Conservation (phyloP, 1,140 invertebrate genomes). For the Melipona quadrifasciata region DNA sequence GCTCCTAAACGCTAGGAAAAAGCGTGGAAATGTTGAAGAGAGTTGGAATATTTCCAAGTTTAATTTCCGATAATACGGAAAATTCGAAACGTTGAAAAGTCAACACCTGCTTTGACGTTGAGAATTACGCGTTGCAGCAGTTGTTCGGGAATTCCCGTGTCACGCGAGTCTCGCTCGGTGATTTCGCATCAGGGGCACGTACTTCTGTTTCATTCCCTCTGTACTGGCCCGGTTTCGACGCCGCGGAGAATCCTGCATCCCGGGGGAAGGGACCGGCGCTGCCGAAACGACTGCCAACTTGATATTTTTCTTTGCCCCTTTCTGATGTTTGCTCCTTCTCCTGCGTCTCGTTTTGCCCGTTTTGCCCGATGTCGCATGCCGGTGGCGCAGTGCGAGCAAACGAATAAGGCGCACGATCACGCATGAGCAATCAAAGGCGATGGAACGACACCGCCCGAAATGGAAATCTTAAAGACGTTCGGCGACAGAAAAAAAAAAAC, state of each 20-base stretch:
- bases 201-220: slow-evolving; percentile 9
- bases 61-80: neutral
- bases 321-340: slow-evolving; percentile 44
- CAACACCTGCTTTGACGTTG: neutral
- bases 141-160: neutral
- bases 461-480: slow-evolving; percentile 44
- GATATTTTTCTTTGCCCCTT: slow-evolving; percentile 53
- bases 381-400: slow-evolving; percentile 29
- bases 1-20: neutral
- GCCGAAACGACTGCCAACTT: slow-evolving; percentile 44
- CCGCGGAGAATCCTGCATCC: slow-evolving; percentile 17
- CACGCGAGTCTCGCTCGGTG: slow-evolving; percentile 4
- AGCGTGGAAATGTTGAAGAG: neutral
- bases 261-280: neutral
- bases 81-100: neutral
- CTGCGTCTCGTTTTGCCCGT: slow-evolving; percentile 19
- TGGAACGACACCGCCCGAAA: slow-evolving; percentile 37
- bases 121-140: slow-evolving; percentile 15
- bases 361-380: neutral
- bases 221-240: neutral
- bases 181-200: slow-evolving; percentile 33
- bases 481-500: slow-evolving; percentile 2
- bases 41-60: neutral
- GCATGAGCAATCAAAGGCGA: slow-evolving; percentile 64
- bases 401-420: slow-evolving; percentile 43